These are phyloP conservation scores for Nephrocerus scutellatus DNA, from an alignment of 2,888 invertebrate genomes.

Conservation along the genomic window DNA sequence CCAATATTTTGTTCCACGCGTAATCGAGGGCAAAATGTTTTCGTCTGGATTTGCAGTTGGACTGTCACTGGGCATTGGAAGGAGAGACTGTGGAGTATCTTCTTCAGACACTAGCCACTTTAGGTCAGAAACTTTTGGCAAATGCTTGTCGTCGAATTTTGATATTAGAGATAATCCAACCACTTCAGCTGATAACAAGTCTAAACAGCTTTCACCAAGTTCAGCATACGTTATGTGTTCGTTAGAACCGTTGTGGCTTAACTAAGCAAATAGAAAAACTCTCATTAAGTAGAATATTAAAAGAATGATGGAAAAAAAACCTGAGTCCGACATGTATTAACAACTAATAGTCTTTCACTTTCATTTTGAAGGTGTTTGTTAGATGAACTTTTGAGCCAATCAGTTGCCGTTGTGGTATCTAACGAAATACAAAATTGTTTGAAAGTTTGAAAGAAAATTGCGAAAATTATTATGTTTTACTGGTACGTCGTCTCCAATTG, in stretches of 20 bases:
- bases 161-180: conserved; percentile 70
- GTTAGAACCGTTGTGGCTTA: conserved; percentile 10
- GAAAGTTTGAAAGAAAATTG: no score
- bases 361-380: no score
- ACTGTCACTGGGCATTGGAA: conserved; percentile 64
- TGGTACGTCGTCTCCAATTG: not conserved
- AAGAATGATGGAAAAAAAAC: not conserved
- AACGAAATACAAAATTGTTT: not conserved
- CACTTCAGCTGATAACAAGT: conserved; percentile 64
- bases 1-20: conserved; percentile 74
- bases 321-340: no score
- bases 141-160: conserved; percentile 66
- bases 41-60: conserved; percentile 60
- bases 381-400: no score
- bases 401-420: conserved; percentile 3
- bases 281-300: not conserved
- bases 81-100: conserved; percentile 68
- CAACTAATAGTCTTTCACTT: no score
- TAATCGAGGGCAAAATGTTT: conserved; percentile 46
- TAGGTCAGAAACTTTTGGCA: conserved; percentile 69
- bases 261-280: conserved; percentile 6
- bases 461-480: conserved; percentile 1
- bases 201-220: conserved; percentile 39
- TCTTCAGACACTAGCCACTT: conserved; percentile 72
- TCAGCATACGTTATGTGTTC: conserved; percentile 38